Evolutionary conservation across 2,888 invertebrate genomes (phyloP).

Genomic region (Teleiodes luculella): DNA sequence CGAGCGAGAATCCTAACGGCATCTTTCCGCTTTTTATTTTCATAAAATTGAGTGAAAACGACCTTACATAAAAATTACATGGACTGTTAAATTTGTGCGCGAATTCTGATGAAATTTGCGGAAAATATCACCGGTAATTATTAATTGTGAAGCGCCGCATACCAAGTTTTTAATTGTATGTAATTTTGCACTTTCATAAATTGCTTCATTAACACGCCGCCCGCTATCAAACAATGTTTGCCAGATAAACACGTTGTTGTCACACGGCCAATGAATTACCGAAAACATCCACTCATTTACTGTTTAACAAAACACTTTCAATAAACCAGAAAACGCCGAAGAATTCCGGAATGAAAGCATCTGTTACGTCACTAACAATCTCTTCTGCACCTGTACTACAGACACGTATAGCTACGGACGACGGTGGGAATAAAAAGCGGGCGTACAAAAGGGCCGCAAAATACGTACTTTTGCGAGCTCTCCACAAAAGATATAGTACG

Average conservation of each 20-base stretch:
- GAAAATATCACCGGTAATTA: constrained; percentile 26
- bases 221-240: constrained; percentile 19
- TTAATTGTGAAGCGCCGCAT: constrained; percentile 14
- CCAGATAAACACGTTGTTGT: constrained; percentile 12
- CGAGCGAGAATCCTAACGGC: constrained; percentile 11
- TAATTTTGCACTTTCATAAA: constrained; percentile 26
- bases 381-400: constrained; percentile 45
- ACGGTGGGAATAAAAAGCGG: constrained; percentile 67
- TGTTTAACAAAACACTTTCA: constrained; percentile 1
- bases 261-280: neutral
- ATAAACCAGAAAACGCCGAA: constrained; percentile 7
- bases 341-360: constrained; percentile 1
- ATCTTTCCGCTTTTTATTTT: constrained; percentile 7
- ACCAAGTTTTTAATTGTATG: constrained; percentile 25
- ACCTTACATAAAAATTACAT: constrained; percentile 16
- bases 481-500: constrained; percentile 79
- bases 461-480: constrained; percentile 78
- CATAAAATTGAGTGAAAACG: constrained; percentile 16
- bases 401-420: constrained; percentile 45
- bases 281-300: neutral
- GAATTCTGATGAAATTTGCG: constrained; percentile 25
- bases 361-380: constrained; percentile 25
- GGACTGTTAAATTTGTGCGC: constrained; percentile 23
- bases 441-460: constrained; percentile 76
- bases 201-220: constrained; percentile 21